A percentile compares a stretch with the other conserved stretches of the same genome.
These are phyloP conservation scores for Norana najaformis DNA, from an alignment of 2,888 invertebrate genomes.

Conservation along the genomic window DNA sequence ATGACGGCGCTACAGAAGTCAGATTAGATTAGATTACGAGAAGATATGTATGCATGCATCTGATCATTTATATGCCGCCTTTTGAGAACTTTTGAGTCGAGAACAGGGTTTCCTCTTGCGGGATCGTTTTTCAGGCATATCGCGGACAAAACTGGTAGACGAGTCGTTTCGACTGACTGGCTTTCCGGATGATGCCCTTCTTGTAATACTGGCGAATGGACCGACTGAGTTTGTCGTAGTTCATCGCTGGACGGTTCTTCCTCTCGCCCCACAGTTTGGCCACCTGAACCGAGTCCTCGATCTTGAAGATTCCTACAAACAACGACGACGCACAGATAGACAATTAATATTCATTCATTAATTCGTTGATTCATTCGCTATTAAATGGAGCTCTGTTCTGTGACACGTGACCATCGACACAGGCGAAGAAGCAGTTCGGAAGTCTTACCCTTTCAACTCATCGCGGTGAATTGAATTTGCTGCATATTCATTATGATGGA, in stretches of 20 bases:
- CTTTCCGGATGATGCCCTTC: conserved; percentile 94
- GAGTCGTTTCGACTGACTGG: conserved; percentile 92
- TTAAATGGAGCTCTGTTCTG: no score
- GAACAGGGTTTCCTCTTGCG: background rate
- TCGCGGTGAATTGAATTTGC: background rate
- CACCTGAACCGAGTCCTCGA: conserved; percentile 95
- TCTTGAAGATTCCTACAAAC: conserved; percentile 79
- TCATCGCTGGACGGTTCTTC: conserved; percentile 98
- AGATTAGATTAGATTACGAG: background rate
- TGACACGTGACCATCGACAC: no score
- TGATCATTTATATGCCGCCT: background rate
- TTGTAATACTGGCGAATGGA: conserved; percentile 98
- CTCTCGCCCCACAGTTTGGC: conserved; percentile 97
- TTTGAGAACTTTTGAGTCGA: background rate
- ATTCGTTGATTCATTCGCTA: background rate
- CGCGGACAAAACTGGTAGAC: conserved; percentile 91
- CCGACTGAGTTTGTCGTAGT: conserved; percentile 96
- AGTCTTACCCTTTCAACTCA: background rate
- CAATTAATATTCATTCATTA: no score
- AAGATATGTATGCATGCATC: background rate
- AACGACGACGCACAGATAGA: background rate
- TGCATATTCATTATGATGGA: background rate
- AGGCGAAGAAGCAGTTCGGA: background rate
- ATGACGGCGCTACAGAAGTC: background rate
- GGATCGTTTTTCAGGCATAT: background rate